These are phyloP conservation scores for Melanaphis sacchari DNA, from an alignment of 1,140 invertebrate genomes.

Conservation along the genomic window DNA sequence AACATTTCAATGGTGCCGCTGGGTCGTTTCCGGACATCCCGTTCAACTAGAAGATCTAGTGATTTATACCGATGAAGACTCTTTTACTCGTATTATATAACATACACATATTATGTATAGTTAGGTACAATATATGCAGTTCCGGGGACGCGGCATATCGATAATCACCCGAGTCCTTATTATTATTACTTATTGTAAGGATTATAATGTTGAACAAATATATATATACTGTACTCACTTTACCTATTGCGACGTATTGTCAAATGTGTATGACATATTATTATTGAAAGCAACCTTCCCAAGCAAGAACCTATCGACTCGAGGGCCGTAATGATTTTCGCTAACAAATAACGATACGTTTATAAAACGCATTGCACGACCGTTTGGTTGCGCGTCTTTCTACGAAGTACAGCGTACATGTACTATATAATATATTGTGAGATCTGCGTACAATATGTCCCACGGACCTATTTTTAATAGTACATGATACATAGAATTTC, in stretches of 20 bases:
- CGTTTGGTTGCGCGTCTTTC: neutral
- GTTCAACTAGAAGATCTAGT: neutral
- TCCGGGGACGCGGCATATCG: neutral
- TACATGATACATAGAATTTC: neutral
- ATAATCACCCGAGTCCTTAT: neutral
- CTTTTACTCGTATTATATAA: neutral
- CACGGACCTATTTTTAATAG: neutral
- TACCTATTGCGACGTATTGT: neutral
- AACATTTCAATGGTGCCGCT: constrained; percentile 40
- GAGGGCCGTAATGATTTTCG: neutral
- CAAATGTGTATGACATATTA: neutral
- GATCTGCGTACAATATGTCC: neutral
- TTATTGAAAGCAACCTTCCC: neutral
- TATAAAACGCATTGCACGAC: neutral
- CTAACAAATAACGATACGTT: neutral
- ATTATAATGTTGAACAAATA: neutral
- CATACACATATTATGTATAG: neutral
- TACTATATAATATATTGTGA: neutral
- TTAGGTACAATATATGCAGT: neutral
- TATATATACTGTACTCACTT: neutral
- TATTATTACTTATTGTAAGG: neutral
- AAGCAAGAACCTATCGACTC: neutral
- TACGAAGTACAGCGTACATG: neutral
- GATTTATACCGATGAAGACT: neutral
- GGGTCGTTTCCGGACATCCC: constrained; percentile 43